Base-by-base conservation (phyloP, 2,888 invertebrate genomes). In the Horisme vitalbata region DNA sequence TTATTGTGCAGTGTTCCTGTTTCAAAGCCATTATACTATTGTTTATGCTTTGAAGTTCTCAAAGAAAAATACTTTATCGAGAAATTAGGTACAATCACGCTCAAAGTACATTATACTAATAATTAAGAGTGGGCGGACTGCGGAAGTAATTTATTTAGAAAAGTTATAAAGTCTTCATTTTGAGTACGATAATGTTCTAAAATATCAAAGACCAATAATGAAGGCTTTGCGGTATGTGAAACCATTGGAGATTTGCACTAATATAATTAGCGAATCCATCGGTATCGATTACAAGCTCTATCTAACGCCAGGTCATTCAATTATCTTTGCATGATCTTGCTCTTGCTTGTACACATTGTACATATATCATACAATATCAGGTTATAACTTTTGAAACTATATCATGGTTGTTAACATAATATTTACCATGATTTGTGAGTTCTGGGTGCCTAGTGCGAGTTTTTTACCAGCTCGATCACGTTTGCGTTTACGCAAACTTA, bases 81-180 rank as follows among this genome's bases (percentile, higher is more conserved):
- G 31, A 39, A 49, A 49, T 49, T 35, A 39, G 35, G 26, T 21
- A 9, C 15, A 27, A 10, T 49, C 48, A 49, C 48, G 48, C 38
- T 49, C 33, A 1, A 4, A 35, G 27, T 27, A 9, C 31, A 49
- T 44, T 46, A 32, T 23, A 20, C 24, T 26, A 24, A 23, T 2
- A 18, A 11, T 33, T 26, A 15, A 24, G 11, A 39, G 11, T 11
- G 23, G 20, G 9, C n/a, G n/a, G n/a, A n/a, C n/a, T n/a, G 10
- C 24, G 20, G 27, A 33, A 38, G 12, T 11, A 7, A 8, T 27
- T 26, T 13, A 31, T 21, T 37, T 32, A 0, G 15, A 36, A 11
- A 18, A 18, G 26, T 10, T 36, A 3, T 1, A 30, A 20, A 8
- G 20, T n/a, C n/a, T n/a, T n/a, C n/a, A n/a, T n/a, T n/a, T n/a